These are phyloP conservation scores for Schizaphis graminum DNA, from an alignment of 2,888 invertebrate genomes.

Conservation along the genomic window DNA sequence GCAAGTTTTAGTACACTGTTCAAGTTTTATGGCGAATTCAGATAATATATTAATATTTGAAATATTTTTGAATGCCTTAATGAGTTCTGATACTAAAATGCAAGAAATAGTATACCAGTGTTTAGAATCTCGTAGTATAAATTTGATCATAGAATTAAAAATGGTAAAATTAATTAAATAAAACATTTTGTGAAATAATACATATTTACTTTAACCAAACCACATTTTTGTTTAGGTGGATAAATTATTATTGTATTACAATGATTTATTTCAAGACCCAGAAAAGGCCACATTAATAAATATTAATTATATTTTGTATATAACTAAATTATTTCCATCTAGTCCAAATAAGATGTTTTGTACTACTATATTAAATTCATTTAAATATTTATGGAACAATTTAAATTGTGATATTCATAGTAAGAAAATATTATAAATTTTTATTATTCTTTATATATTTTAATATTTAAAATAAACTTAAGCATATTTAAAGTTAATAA, in stretches of 20 bases:
- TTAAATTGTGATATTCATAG: neutral
- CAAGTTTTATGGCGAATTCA: neutral
- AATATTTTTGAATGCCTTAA: constrained; percentile 16
- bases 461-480: neutral
- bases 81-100: neutral
- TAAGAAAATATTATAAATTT: neutral
- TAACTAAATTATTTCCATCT: constrained; percentile 55
- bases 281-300: constrained; percentile 1
- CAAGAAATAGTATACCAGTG: constrained; percentile 34
- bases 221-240: constrained; percentile 37
- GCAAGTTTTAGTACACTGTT: constrained; percentile 34
- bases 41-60: neutral
- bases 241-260: constrained; percentile 28
- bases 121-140: neutral
- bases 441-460: neutral
- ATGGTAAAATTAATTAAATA: constrained; percentile 20
- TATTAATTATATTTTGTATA: constrained; percentile 20
- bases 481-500: neutral
- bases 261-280: constrained; percentile 6
- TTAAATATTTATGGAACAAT: constrained; percentile 41
- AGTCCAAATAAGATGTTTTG: constrained; percentile 8
- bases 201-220: neutral
- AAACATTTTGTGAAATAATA: neutral
- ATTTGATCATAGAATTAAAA: neutral
- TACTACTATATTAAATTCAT: constrained; percentile 36